phyloP scores from a whole-genome alignment of 2,888 invertebrate genomes.

The Cryptops parisi region DNA sequence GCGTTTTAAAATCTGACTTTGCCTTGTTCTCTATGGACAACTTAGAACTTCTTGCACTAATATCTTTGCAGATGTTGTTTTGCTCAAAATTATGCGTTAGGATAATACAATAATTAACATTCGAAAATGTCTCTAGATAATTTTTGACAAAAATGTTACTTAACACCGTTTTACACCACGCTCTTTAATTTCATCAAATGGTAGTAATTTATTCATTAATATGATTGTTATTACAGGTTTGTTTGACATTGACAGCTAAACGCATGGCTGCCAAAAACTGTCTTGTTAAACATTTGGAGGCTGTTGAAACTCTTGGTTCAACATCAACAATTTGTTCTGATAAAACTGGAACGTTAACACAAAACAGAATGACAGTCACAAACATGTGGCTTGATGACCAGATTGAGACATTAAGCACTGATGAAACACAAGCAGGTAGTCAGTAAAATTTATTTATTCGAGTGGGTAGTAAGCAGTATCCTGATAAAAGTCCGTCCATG shows the following conservation, averaged over 20 bases:
- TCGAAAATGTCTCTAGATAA: too few species aligned
- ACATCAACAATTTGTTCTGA: constrained; percentile 68
- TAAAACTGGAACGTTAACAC: constrained; percentile 62
- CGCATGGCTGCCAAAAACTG: constrained; percentile 68
- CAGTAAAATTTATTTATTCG: too few species aligned
- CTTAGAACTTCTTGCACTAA: too few species aligned
- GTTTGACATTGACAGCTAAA: constrained; percentile 60
- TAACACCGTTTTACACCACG: too few species aligned
- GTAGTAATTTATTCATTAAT: not conserved
- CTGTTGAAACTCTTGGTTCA: constrained; percentile 62
- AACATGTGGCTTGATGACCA: constrained; percentile 57
- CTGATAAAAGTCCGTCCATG: too few species aligned
- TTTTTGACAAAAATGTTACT: too few species aligned
- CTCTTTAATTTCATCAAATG: constrained; percentile 16
- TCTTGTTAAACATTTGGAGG: constrained; percentile 61
- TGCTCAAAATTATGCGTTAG: too few species aligned
- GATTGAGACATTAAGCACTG: constrained; percentile 46
- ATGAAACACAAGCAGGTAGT: constrained; percentile 43
- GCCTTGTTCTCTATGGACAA: too few species aligned
- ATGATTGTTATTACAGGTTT: constrained; percentile 32
- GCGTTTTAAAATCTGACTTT: too few species aligned
- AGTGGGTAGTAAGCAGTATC: too few species aligned
- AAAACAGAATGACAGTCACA: constrained; percentile 58
- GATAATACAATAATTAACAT: too few species aligned
- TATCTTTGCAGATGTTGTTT: too few species aligned